Conservation (phyloP, 2,888 invertebrate species). For the Andricus curvator region DNA sequence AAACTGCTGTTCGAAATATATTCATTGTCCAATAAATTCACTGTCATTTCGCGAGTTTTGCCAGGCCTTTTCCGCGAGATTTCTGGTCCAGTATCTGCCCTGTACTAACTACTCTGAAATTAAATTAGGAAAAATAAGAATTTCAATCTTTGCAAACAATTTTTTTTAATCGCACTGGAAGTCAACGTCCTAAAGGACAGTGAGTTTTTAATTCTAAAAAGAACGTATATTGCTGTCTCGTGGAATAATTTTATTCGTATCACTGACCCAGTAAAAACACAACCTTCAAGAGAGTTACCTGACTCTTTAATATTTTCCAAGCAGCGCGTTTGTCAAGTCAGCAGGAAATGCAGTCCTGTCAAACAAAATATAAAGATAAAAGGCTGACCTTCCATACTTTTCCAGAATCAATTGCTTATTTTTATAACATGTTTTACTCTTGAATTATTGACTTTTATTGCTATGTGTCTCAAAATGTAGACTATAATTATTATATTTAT, state of each 20-base stretch:
- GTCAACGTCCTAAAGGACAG: too few relatives aligned
- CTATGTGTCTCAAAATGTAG: background rate
- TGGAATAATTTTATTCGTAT: background rate
- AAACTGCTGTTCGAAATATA: too few relatives aligned
- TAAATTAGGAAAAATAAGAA: too few relatives aligned
- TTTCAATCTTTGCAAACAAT: too few relatives aligned
- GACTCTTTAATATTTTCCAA: background rate
- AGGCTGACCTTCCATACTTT: background rate
- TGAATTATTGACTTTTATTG: background rate
- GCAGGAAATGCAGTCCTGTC: conserved; percentile 10
- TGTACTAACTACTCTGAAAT: too few relatives aligned
- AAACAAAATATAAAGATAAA: background rate
- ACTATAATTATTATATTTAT: background rate
- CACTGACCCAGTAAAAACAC: conserved; percentile 32
- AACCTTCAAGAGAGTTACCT: conserved; percentile 9
- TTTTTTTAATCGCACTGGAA: too few relatives aligned
- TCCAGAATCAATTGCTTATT: too few relatives aligned
- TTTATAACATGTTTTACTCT: too few relatives aligned
- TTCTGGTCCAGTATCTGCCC: too few relatives aligned
- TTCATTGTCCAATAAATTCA: too few relatives aligned
- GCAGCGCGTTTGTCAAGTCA: background rate
- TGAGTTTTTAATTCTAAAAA: background rate
- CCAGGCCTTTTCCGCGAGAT: too few relatives aligned
- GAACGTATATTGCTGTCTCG: conserved; percentile 3
- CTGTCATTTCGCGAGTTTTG: too few relatives aligned